phyloP scores from a whole-genome alignment of 2,797 vertebrate species.

The Neosalanx taihuensis region DNA sequence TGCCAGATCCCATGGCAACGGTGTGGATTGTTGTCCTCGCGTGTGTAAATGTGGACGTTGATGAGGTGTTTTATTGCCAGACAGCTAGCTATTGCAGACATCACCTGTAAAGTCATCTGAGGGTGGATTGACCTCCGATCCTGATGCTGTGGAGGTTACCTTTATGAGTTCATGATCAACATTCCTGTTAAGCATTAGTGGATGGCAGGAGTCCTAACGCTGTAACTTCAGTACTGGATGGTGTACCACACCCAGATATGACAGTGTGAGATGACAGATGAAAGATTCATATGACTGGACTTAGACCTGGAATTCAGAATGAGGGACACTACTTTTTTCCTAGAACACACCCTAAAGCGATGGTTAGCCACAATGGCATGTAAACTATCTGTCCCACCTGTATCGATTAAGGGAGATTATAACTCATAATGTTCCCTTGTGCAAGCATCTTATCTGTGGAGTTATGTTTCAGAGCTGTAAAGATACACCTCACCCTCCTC shows the following conservation, averaged over 20 bases:
- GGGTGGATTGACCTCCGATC: conserved; percentile 45
- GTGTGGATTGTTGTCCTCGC: conserved; percentile 25
- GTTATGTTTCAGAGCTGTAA: conserved; percentile 39
- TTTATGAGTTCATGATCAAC: background rate
- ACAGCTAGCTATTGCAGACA: conserved; percentile 12
- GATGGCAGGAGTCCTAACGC: too few relatives aligned
- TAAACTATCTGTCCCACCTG: background rate
- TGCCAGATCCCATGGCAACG: conserved; percentile 36
- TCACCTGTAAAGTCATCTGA: conserved; percentile 13
- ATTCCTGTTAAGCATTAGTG: background rate
- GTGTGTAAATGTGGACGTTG: background rate
- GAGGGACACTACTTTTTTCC: too few relatives aligned
- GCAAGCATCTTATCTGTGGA: background rate
- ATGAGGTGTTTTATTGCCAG: conserved; percentile 46
- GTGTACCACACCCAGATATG: background rate
- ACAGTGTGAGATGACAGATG: background rate
- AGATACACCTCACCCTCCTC: conserved; percentile 33
- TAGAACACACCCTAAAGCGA: too few relatives aligned
- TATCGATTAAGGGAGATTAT: too few relatives aligned
- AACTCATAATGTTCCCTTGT: too few relatives aligned
- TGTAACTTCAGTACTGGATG: background rate
- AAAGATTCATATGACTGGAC: background rate
- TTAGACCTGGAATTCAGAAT: background rate
- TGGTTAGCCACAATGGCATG: too few relatives aligned
- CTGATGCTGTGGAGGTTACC: conserved; percentile 1